Conservation (phyloP, 2,113 vertebrate genomes). For the Dicaeum eximium region DNA sequence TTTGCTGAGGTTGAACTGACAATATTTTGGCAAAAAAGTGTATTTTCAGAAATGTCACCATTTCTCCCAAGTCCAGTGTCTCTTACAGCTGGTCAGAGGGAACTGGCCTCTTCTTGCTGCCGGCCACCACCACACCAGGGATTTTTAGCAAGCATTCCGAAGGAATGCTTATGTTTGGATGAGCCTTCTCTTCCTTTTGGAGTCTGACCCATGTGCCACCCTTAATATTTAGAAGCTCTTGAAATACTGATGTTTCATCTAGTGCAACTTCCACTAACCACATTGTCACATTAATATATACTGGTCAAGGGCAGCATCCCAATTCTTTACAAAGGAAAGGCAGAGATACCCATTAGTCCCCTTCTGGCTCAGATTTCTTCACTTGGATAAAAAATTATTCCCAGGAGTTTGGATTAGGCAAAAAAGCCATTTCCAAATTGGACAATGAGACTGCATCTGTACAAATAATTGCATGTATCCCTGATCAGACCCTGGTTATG, state of each 20-base stretch:
- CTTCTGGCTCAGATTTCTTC: background rate
- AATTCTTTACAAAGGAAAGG: background rate
- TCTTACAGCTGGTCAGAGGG: background rate
- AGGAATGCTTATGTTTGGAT: background rate
- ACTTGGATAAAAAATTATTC: background rate
- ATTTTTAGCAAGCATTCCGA: background rate
- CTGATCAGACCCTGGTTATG: background rate
- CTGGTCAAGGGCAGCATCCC: background rate
- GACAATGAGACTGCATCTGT: background rate
- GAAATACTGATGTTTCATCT: background rate
- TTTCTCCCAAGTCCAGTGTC: background rate
- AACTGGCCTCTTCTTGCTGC: background rate
- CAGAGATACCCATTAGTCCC: background rate
- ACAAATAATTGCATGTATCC: background rate
- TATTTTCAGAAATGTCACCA: background rate
- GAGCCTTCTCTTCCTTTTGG: background rate
- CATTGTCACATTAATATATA: fast-evolving
- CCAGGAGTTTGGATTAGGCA: background rate
- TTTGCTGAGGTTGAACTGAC: background rate
- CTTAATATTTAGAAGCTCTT: background rate
- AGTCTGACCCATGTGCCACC: background rate
- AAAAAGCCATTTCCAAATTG: background rate
- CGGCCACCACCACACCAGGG: background rate
- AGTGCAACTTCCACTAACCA: background rate
- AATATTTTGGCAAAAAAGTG: background rate